Evolutionary conservation across 2,113 vertebrate species (phyloP).

Genomic region (Apeltes quadracus): DNA sequence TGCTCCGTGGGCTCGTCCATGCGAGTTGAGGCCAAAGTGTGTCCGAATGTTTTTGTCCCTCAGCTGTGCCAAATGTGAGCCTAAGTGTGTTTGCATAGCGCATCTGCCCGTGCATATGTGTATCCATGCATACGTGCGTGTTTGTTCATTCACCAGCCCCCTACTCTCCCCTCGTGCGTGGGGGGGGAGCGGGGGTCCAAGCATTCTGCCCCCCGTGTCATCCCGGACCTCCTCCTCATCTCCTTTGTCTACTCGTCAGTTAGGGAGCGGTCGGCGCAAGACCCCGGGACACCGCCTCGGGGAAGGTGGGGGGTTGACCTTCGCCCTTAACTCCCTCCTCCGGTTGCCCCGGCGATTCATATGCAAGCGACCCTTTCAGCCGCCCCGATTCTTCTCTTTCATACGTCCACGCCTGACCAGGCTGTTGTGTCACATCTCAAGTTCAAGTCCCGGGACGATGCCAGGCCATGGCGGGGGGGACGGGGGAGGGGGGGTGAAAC

Average conservation of each 20-base stretch:
- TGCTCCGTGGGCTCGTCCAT: conserved; percentile 31
- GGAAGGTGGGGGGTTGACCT: conserved; percentile 70
- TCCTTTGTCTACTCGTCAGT: conserved; percentile 79
- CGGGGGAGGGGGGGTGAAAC: neutral
- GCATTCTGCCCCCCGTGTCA: conserved; percentile 57
- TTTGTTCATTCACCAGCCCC: conserved; percentile 54
- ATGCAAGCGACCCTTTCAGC: conserved; percentile 74
- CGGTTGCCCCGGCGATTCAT: conserved; percentile 67
- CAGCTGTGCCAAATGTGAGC: conserved; percentile 48
- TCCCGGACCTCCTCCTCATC: conserved; percentile 55
- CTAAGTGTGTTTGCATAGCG: conserved; percentile 59
- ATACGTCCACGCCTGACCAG: conserved; percentile 71
- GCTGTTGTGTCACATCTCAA: conserved; percentile 81
- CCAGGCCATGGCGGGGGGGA: conserved; percentile 21
- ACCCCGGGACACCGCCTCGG: conserved; percentile 38
- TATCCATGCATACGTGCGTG: conserved; percentile 27
- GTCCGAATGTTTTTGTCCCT: conserved; percentile 47
- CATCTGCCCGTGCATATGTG: conserved; percentile 57
- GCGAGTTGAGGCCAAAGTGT: conserved; percentile 21
- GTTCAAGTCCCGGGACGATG: conserved; percentile 79
- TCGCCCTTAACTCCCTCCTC: conserved; percentile 61
- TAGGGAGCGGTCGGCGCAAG: conserved; percentile 61
- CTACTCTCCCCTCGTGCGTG: conserved; percentile 5
- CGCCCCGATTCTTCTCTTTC: conserved; percentile 69
- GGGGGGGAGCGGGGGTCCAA: conserved; percentile 50